Evolutionary conservation across 2,888 invertebrate species (phyloP), one percentile per base, ranked within the genome.

Genomic region (Lithophane semibrunnea): DNA sequence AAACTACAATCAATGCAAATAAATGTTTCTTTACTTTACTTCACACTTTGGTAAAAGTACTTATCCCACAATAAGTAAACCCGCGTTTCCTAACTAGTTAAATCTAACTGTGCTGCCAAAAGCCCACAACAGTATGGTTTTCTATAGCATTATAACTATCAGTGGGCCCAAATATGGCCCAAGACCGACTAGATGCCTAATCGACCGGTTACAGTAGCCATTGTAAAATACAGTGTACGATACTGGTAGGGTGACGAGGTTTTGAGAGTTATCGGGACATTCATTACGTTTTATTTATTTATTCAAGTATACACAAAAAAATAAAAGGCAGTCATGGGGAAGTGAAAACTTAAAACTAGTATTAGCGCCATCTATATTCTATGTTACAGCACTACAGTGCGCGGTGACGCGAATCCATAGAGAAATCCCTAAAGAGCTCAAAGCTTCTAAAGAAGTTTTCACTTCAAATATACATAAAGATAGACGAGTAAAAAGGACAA

Each of bases 61-160:
- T 47, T 58, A 54, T 67, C 42, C 54, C 42, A 68, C n/a, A 61
- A 2, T 44, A 13, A 29, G 21, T 24, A 68, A 78, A 78, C 9
- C 60, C 29, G 18, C 1, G 42, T 68, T 71, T 21, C 47, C 42
- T 8, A 61, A 66, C 66, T 18, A 78, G 66, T 64, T 60, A 70
- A 81, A 77, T 58, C 13, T 82, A 73, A 75, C 72, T 75, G 67
- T 73, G 42, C 56, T 13, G 64, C 67, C 65, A 54, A 80, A 78
- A 80, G 80, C 52, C 73, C n/a, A 42, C 74, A 56, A 52, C 66
- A 66, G 72, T 84, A 70, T 77, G 58, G 81, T 70, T 69, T 68
- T 84, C 83, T 56, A 58, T 88, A 86, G 74, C 75, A 82, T 84
- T 88, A 83, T 82, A 88, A 88, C 88, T 88, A 88, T 88, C 88